Base-by-base conservation (phyloP, 1,140 invertebrate genomes). In the Paramacrobiotus metropolitanus region DNA sequence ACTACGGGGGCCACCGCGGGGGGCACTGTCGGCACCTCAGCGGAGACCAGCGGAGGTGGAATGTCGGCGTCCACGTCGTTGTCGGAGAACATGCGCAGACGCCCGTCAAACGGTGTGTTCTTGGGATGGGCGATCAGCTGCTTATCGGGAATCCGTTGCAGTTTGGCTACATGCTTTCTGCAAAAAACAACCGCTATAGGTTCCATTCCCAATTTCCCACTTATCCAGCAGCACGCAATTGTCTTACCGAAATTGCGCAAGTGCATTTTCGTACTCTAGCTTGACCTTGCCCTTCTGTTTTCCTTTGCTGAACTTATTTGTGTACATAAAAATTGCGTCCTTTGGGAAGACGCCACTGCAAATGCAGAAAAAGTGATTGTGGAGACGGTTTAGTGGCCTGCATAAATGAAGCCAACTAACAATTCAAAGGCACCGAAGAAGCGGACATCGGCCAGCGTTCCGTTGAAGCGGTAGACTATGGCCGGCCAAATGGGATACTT, bases 361-460 rank as follows among this genome's bases (percentile, higher is more conserved):
- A 55, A 28, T 9, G 34, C 9, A 40, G n/a, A 40, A 24, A 55
- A 24, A 20, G 48, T 20, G 9, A 55, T 9, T 40, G n/a, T 40
- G n/a, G n/a, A 40, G 9, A 40, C 9, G n/a, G n/a, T 40, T 40
- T n/a, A 40, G 34, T n/a, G 34, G n/a, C 34, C 9, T 15, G 34
- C 34, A 40, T 40, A 40, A 40, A 40, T n/a, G n/a, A 40, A 40
- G 48, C 34, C 15, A 15, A 55, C 48, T 55, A 9, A 55, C 48
- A 55, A 55, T 24, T 55, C 48, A 24, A 55, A 55, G 4, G 48
- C 48, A 4, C 48, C 48, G 48, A 55, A 55, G 48, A 55, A 55
- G 28, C 48, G 48, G 28, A 55, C 48, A 24, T 55, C 48, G 15
- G 48, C 48, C 24, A 24, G 4, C 9, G 15, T 24, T 15, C 48